Percentiles rank a stretch among this genome's conserved stretches.
Conservation (phyloP, 2,888 invertebrate species). For the Elegia similella region DNA sequence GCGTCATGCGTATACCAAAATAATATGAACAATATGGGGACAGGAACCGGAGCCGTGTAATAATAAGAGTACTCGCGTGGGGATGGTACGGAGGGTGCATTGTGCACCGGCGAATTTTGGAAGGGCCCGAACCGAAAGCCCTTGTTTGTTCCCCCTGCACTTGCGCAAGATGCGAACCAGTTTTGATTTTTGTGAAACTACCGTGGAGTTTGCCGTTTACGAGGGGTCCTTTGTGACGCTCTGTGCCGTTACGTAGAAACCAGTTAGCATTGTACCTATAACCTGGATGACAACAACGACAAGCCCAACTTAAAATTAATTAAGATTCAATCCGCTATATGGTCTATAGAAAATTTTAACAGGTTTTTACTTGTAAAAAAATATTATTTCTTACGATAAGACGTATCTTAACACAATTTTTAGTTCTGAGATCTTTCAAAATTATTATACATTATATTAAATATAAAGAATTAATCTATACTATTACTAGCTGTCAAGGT, state of each 20-base stretch:
- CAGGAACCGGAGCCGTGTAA: conserved; percentile 76
- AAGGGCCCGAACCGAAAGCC: conserved; percentile 75
- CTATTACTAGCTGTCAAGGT: too few species aligned
- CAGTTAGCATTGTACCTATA: conserved; percentile 36
- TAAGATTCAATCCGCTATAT: conserved; percentile 32
- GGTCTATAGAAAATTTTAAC: not conserved
- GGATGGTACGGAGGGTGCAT: conserved; percentile 81
- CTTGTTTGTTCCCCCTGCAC: conserved; percentile 75
- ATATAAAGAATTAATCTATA: too few species aligned
- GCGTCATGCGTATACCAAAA: conserved; percentile 73
- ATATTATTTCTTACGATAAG: not conserved
- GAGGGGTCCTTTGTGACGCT: conserved; percentile 55
- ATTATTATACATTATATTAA: too few species aligned
- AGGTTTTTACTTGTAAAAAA: not conserved
- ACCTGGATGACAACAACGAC: conserved; percentile 28
- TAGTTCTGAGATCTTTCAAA: too few species aligned
- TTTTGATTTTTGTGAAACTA: conserved; percentile 75
- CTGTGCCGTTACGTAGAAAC: conserved; percentile 40
- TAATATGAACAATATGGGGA: conserved; percentile 80
- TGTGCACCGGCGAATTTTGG: conserved; percentile 80
- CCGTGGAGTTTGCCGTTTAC: conserved; percentile 56
- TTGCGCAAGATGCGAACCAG: conserved; percentile 81
- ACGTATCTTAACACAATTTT: not conserved
- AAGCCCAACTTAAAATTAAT: conserved; percentile 29
- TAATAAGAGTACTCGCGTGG: conserved; percentile 80